Evolutionary conservation across 2,113 vertebrate species (phyloP), one percentile per base, ranked within the genome.

Genomic region (Pagrus major): DNA sequence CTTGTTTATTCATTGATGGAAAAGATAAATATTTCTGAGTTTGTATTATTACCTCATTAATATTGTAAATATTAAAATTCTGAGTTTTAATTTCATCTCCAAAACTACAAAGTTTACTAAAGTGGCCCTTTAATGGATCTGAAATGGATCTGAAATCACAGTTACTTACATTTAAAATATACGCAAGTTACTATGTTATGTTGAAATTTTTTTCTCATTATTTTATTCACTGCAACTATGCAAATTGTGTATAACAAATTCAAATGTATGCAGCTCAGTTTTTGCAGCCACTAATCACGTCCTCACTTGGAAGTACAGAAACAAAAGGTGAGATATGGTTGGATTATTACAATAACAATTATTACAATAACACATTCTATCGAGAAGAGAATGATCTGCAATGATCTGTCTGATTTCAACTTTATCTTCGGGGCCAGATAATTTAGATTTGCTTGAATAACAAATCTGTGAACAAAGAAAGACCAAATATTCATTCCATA

Each of bases 401-500:
- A 39, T n/a, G 5, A 78, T 39, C 21, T 3, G n/a, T 77, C 63
- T 46, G 27, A 49, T 31, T 81, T 25, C 1, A 15, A 63, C 51
- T 71, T 51, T 4, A 29, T 44, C 65, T 68, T 44, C 11, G 47
- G 11, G 9, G 3, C 27, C 63, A 81, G 65, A 63, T n/a, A 16
- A 10, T 79, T 63, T 15, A 56, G 18, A 23, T 75, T 33, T 80
- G 56, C 54, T 37, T 47, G 12, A 75, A 75, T 25, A 81, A 72
- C 42, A 73, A 68, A 64, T 33, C 18, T 42, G 9, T 16, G 29
- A 71, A 55, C 39, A 35, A 37, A 49, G 3, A 33, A 39, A 47
- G 37, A 64, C 27, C 64, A 71, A 76, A 90, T 81, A 86, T 78
- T 86, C 73, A 69, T 41, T 37, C 51, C n/a, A 42, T 68, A 66